Conservation (phyloP, 2,113 vertebrate genomes). For the Tympanuchus pallidicinctus region DNA sequence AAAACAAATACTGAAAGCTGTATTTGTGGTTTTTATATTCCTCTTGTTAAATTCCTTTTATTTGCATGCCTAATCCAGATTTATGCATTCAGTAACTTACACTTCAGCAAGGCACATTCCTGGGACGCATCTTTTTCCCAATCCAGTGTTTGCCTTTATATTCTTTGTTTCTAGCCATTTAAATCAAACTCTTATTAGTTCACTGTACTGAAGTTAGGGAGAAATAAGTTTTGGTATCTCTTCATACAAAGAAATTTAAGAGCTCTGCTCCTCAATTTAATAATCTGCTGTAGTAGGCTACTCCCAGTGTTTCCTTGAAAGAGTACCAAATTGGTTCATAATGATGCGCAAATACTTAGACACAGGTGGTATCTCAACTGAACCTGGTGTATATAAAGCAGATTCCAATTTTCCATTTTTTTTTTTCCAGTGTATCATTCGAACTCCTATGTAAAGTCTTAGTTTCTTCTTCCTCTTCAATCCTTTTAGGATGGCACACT, state of each 20-base stretch:
- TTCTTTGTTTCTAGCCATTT: neutral
- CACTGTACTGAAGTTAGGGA: neutral
- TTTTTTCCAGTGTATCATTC: neutral
- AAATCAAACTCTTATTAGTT: neutral
- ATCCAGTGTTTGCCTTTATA: neutral
- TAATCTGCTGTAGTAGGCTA: neutral
- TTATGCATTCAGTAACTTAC: neutral
- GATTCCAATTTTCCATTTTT: neutral
- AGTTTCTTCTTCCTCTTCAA: neutral
- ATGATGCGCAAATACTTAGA: neutral
- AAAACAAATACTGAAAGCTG: neutral
- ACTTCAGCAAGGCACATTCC: constrained; percentile 4
- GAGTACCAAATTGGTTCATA: neutral
- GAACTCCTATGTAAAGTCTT: neutral
- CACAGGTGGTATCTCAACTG: neutral
- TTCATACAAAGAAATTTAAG: neutral
- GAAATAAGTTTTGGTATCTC: neutral
- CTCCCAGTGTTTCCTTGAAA: neutral
- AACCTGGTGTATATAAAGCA: neutral
- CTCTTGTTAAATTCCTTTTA: too few relatives aligned
- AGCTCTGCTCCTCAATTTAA: neutral
- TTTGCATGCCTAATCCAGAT: neutral
- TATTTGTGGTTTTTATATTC: neutral
- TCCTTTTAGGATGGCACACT: neutral
- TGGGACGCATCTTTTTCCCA: neutral